Evolutionary conservation across 1,140 invertebrate species (phyloP).

Genomic region (Drosophila melanica): DNA sequence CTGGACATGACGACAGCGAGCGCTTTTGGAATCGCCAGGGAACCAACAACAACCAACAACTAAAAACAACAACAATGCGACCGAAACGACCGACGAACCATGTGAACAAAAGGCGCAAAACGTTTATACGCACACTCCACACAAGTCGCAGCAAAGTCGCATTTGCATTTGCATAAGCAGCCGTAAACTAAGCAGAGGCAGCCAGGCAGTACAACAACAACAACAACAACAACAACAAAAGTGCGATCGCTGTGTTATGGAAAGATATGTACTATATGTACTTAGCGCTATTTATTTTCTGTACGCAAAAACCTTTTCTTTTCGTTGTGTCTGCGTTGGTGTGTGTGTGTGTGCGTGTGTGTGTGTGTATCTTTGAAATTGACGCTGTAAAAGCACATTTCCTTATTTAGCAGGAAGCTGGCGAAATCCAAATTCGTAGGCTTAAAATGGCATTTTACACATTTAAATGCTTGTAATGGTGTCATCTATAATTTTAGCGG

Average conservation of each 20-base stretch:
- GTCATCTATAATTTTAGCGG: conserved; percentile 6
- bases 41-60: conserved; percentile 15
- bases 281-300: conserved; percentile 23
- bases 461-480: conserved; percentile 19
- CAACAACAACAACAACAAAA: conserved; percentile 16
- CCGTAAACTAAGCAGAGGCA: conserved; percentile 53
- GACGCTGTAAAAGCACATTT: conserved; percentile 35
- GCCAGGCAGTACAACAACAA: conserved; percentile 16
- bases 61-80: conserved; percentile 13
- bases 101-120: conserved; percentile 64
- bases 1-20: conserved; percentile 73
- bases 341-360: conserved; percentile 10
- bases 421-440: conserved; percentile 27
- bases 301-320: conserved; percentile 22
- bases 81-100: conserved; percentile 40
- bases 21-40: conserved; percentile 52
- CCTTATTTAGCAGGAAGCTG: conserved; percentile 43
- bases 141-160: conserved; percentile 51
- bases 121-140: conserved; percentile 73
- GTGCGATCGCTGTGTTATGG: conserved; percentile 25
- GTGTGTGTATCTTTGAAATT: conserved; percentile 19
- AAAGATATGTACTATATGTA: conserved; percentile 30
- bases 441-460: conserved; percentile 28
- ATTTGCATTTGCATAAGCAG: conserved; percentile 80
- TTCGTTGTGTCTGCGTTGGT: conserved; percentile 25